Percentiles rank a stretch among this genome's conserved stretches.
These are phyloP conservation scores for Nemotelus pantherinus DNA, from an alignment of 2,888 invertebrate genomes.

Conservation along the genomic window DNA sequence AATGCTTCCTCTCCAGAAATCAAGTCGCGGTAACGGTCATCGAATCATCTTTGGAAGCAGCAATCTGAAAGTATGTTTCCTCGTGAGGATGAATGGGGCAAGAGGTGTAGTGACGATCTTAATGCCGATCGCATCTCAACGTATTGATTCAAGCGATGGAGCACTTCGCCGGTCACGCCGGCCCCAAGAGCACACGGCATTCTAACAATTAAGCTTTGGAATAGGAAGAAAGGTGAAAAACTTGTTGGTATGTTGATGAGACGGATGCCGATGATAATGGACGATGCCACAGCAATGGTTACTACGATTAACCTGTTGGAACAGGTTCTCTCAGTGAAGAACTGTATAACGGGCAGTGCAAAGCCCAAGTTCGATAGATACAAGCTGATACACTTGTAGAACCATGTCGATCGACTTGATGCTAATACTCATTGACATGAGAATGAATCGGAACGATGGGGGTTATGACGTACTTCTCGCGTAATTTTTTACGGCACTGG, in stretches of 20 bases:
- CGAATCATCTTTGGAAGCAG: not conserved
- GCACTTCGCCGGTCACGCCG: too few species aligned
- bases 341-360: not conserved
- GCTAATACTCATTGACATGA: slow-evolving; percentile 18
- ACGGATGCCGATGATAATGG: slow-evolving; percentile 18
- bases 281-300: not conserved
- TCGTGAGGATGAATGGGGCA: too few species aligned
- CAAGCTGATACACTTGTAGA: slow-evolving; percentile 24
- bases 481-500: too few species aligned
- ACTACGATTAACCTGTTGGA: slow-evolving; percentile 32
- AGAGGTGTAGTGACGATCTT: too few species aligned
- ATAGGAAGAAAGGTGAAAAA: slow-evolving; percentile 21
- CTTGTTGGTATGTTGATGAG: not conserved
- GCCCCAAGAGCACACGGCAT: not conserved
- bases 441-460: slow-evolving; percentile 16
- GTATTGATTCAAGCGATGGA: too few species aligned
- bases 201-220: not conserved
- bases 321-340: not conserved
- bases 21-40: slow-evolving; percentile 15
- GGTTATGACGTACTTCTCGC: too few species aligned
- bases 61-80: not conserved
- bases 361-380: not conserved
- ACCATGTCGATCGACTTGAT: slow-evolving; percentile 1
- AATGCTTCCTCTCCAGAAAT: not conserved
- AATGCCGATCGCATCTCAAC: too few species aligned